A percentile compares a stretch with the other conserved stretches of the same genome.
Conservation (phyloP, 2,113 vertebrate species). For the Tetrax tetrax region DNA sequence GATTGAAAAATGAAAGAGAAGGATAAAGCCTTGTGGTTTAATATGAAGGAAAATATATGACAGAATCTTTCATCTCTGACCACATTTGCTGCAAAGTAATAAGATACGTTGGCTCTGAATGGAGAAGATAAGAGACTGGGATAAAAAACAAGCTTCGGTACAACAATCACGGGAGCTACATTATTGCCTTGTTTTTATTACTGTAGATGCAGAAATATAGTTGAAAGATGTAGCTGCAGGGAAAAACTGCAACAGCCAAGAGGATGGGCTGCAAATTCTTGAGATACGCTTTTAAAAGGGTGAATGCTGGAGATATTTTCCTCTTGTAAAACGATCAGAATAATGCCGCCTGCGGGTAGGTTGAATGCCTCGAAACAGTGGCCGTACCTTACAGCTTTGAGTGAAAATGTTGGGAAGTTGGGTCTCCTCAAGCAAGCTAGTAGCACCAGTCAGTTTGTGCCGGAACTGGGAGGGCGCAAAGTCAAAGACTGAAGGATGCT, state of each 20-base stretch:
- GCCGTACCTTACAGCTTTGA: background rate
- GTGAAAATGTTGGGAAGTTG: background rate
- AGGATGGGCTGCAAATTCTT: background rate
- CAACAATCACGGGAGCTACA: conserved; percentile 39
- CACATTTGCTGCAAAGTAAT: conserved; percentile 70
- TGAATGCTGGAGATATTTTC: background rate
- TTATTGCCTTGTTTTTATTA: conserved; percentile 58
- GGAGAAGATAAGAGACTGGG: conserved; percentile 68
- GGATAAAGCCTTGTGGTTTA: conserved; percentile 68
- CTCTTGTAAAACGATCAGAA: background rate
- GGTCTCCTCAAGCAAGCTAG: background rate
- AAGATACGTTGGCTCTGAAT: conserved; percentile 65
- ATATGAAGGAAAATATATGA: conserved; percentile 64
- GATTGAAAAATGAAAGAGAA: conserved; percentile 61
- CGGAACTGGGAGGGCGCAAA: background rate
- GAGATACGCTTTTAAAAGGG: background rate
- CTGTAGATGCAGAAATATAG: background rate
- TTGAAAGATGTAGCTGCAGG: background rate
- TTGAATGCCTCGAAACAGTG: background rate
- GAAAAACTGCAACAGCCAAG: background rate
- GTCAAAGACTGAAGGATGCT: background rate
- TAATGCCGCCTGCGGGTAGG: background rate
- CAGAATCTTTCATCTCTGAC: conserved; percentile 75
- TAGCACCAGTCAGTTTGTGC: background rate
- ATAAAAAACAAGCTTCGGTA: conserved; percentile 57